Evolutionary conservation across 2,113 vertebrate species (phyloP), one percentile per base, ranked within the genome.

Genomic region (Peromyscus maniculatus): DNA sequence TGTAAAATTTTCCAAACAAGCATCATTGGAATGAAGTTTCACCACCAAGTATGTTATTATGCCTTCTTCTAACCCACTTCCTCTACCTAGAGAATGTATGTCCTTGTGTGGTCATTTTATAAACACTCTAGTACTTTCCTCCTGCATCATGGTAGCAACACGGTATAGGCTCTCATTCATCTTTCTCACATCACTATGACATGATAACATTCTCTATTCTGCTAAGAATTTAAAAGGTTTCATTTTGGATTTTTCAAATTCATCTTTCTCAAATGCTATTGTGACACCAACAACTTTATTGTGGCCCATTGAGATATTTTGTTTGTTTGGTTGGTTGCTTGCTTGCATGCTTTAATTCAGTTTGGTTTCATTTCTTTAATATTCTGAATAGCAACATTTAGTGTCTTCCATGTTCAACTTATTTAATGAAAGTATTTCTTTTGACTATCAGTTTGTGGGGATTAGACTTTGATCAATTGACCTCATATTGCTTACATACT

Each of bases 1-100:
- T 97, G 97, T 64, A 75, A 98, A 93, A 98, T 98, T 98, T 98
- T 98, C 97, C 98, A 98, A 98, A 98, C 98, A 98, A 98, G 97
- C 93, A 97, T 57, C 92, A 90, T 93, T 97, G 94, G 97, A 98
- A 98, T 95, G 95, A 98, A 96, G 92, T 98, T 98, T 98, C 96
- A 98, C 91, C 88, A 97, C 92, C 95, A 93, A 96, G 91, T 93
- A 80, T 93, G 95, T 98, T 98, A 97, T 96, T 87, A 83, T 98
- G 89, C 86, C 94, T 94, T 97, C 95, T 95, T 97, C 82, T 96
- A 94, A 91, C 0, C 3, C 94, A 72, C 79, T 95, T 97, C 66
- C 94, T 97, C 94, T 79, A 74, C 87, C 92, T 62, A 15, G 9
- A 75, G 93, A 97, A 28, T n/a, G 0, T 93, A 95, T 95, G 97